Evolutionary conservation across 1,140 invertebrate species (phyloP), one percentile per base, ranked within the genome.

Genomic region (Hormaphis cornu): DNA sequence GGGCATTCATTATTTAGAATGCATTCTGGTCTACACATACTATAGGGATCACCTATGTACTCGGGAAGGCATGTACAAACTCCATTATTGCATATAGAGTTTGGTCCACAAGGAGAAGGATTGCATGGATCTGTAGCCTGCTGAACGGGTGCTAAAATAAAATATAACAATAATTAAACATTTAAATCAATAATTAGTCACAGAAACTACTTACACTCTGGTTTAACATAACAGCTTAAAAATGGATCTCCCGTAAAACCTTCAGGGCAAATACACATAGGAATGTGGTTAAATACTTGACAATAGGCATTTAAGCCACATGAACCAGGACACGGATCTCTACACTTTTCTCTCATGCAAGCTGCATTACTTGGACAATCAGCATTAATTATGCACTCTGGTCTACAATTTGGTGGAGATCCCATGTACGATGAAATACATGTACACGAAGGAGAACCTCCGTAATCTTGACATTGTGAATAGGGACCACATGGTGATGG

Each of bases 311-410:
- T 83, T 30, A 77, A 76, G 50, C 88, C 88, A 78, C 88, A 90
- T n/a, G 86, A 84, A 37, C 87, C 85, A 46, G 82, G 79, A 76
- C 88, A 90, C 14, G 88, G 87, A 76, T 89, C 84, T 75, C 81
- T 80, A 77, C 88, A 90, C 78, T 86, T 87, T 75, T 85, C 81
- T 73, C 84, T 82, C 33, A 88, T 84, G 76, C 87, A 92, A 42
- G 88, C 85, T 74, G 84, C 79, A 73, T 85, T 82, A 63, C 84
- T 83, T 5, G 83, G 77, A 77, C 90, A 92, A 75, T 91, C 88
- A n/a, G 83, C 80, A 75, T 90, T 85, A 1, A 86, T 82, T 14
- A 81, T 79, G 77, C 87, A 89, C 77, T 89, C 87, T 16, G 87
- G 87, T 8, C 85, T 81, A 75, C 88, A 90, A 74, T 85, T 83